Conservation (phyloP, 2,888 invertebrate species). For the Seladonia tumulorum region DNA sequence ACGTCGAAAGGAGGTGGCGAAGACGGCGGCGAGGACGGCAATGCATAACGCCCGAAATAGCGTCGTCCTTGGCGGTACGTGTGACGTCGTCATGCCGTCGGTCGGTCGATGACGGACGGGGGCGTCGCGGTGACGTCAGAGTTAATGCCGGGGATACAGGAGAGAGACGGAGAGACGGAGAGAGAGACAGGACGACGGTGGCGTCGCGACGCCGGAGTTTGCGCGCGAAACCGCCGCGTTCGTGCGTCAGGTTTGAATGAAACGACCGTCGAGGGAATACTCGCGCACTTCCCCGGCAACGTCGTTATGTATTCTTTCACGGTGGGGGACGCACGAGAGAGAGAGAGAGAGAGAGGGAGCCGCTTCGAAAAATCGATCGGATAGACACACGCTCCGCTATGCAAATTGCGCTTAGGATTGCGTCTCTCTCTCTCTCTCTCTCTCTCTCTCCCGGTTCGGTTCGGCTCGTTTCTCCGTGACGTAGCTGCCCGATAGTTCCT, state of each 20-base stretch:
- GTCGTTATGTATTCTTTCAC: constrained; percentile 30
- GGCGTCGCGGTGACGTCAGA: constrained; percentile 82
- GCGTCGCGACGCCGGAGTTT: constrained; percentile 62
- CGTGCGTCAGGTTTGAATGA: constrained; percentile 65
- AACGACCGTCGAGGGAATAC: constrained; percentile 34
- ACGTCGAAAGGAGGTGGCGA: constrained; percentile 61
- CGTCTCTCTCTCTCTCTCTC: background rate
- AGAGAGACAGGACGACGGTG: constrained; percentile 15
- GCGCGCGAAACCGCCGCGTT: constrained; percentile 52
- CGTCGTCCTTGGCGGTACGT: constrained; percentile 80
- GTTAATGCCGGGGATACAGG: constrained; percentile 57
- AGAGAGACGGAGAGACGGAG: background rate
- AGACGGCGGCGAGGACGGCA: constrained; percentile 66
- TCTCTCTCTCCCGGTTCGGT: background rate
- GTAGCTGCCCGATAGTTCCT: constrained; percentile 16
- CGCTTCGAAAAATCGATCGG: constrained; percentile 41
- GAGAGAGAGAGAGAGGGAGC: background rate
- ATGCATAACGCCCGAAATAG: constrained; percentile 78
- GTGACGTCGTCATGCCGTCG: constrained; percentile 78
- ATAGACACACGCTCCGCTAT: constrained; percentile 26
- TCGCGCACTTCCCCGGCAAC: constrained; percentile 37
- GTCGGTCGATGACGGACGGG: constrained; percentile 81
- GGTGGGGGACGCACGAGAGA: background rate
- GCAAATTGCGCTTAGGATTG: constrained; percentile 35
- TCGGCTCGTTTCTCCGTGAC: constrained; percentile 22